phyloP scores from a whole-genome alignment of 2,888 invertebrate genomes.

The Oasisia sp. region DNA sequence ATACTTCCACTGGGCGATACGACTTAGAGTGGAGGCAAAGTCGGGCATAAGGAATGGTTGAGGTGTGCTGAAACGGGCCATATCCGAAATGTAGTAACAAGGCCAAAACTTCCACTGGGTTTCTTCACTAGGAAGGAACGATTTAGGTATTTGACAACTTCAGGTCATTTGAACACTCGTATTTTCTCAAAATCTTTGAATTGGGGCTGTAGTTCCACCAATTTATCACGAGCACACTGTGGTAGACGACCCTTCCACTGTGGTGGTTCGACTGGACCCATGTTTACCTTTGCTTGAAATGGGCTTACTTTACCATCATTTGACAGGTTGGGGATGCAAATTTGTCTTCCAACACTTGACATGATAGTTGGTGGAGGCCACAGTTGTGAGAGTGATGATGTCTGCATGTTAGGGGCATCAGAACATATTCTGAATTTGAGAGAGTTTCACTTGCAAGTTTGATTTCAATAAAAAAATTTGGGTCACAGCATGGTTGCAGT shows the following conservation, averaged over 20 bases:
- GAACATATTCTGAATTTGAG: not conserved
- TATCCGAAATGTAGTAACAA: slow-evolving; percentile 18
- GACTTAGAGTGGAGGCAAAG: slow-evolving; percentile 23
- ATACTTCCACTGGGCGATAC: slow-evolving; percentile 26
- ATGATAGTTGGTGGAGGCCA: slow-evolving; percentile 20
- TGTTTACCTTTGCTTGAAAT: slow-evolving; percentile 44
- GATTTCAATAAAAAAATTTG: slow-evolving; percentile 30
- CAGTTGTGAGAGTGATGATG: not conserved
- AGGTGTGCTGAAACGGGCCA: slow-evolving; percentile 14
- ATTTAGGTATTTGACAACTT: slow-evolving; percentile 43
- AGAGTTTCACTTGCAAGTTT: slow-evolving; percentile 14
- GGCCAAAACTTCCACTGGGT: not conserved
- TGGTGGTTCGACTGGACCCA: slow-evolving; percentile 46
- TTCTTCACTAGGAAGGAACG: not conserved
- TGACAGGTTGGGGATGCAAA: slow-evolving; percentile 20
- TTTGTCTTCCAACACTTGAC: not conserved
- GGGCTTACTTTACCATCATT: slow-evolving; percentile 38
- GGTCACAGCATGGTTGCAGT: slow-evolving; percentile 26
- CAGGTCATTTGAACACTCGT: slow-evolving; percentile 42
- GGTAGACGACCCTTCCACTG: slow-evolving; percentile 45
- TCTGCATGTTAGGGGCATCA: not conserved
- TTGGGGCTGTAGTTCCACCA: slow-evolving; percentile 41
- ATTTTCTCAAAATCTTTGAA: slow-evolving; percentile 45
- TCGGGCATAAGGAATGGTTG: slow-evolving; percentile 27
- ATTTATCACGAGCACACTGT: slow-evolving; percentile 41